Evolutionary conservation across 2,113 vertebrate species (phyloP), one percentile per base, ranked within the genome.

Genomic region (Scophthalmus maximus): DNA sequence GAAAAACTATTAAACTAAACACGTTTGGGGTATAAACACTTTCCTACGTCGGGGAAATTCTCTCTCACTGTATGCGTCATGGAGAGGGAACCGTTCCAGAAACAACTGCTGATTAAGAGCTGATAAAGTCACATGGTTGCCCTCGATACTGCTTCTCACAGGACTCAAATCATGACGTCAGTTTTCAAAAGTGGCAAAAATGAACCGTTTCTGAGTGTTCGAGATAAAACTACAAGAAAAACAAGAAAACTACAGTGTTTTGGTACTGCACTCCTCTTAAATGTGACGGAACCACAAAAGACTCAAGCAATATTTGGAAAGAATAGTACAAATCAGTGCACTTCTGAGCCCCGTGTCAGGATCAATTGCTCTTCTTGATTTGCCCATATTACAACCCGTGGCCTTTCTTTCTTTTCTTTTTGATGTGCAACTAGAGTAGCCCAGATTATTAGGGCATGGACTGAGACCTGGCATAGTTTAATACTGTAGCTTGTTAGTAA

Each of bases 31-130:
- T 5, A 8, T 4, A 38, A 27, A n/a, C 26, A 5, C 22, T 40
- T 8, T 46, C 29, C 6, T 51, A 27, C 22, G 17, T n/a, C n/a
- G 42, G 44, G 29, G 8, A 27, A 29, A 32, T 46, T 34, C 22
- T 51, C 50, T 47, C 38, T 34, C 8, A 15, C 36, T 5, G 4
- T 52, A 38, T 55, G 38, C 15, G 6, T 69, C 46, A 65, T 9
- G 58, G 27, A 68, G 8, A 14, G 9, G 25, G 15, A 30, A n/a
- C 32, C 47, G 2, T 23, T 51, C 57, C 56, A 55, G 9, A 32
- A 51, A 46, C 11, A 64, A 29, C 58, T 57, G 65, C 47, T 44
- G n/a, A 44, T 22, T 38, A 23, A 44, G 26, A 59, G 67, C 46
- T 68, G 15, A 27, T 29, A 3, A 64, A 47, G 50, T 64, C 74